Evolutionary conservation across 2,797 vertebrate genomes (phyloP).

Genomic region (Pseudochromis fuscus): DNA sequence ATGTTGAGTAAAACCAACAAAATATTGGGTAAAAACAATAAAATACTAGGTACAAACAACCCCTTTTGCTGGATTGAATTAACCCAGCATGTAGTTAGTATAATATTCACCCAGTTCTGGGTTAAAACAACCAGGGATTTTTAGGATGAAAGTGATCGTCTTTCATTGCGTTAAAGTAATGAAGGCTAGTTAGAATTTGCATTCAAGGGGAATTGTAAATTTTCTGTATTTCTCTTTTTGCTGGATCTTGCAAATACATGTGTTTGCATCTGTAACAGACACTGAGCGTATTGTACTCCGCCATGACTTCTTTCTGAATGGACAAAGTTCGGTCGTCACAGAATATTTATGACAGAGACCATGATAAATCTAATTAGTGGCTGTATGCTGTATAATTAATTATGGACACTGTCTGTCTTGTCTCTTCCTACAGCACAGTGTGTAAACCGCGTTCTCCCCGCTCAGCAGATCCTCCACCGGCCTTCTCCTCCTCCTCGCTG

Average conservation of each 20-base stretch:
- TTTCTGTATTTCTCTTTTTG: too few species aligned
- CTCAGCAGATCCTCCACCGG: constrained; percentile 76
- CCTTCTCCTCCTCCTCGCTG: constrained; percentile 89
- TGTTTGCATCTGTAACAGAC: neutral
- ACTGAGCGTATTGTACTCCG: neutral
- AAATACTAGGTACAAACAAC: too few species aligned
- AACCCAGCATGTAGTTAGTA: too few species aligned
- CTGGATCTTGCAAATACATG: neutral
- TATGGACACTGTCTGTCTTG: neutral
- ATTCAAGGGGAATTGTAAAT: too few species aligned
- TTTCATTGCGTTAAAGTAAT: too few species aligned
- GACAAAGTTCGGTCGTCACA: constrained; percentile 2
- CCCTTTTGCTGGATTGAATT: too few species aligned
- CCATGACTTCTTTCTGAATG: constrained; percentile 11
- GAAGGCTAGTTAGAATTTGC: too few species aligned
- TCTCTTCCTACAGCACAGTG: constrained; percentile 85
- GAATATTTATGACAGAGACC: constrained; percentile 11
- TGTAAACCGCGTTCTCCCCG: constrained; percentile 91
- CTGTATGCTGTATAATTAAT: constrained; percentile 12
- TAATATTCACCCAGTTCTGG: too few species aligned
- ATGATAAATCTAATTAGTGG: neutral
- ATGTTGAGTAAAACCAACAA: too few species aligned
- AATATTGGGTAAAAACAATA: too few species aligned
- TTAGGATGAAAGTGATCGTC: too few species aligned
- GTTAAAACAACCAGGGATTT: too few species aligned